These are phyloP conservation scores for Ischnura elegans DNA, from an alignment of 2,888 invertebrate genomes.

Conservation along the genomic window DNA sequence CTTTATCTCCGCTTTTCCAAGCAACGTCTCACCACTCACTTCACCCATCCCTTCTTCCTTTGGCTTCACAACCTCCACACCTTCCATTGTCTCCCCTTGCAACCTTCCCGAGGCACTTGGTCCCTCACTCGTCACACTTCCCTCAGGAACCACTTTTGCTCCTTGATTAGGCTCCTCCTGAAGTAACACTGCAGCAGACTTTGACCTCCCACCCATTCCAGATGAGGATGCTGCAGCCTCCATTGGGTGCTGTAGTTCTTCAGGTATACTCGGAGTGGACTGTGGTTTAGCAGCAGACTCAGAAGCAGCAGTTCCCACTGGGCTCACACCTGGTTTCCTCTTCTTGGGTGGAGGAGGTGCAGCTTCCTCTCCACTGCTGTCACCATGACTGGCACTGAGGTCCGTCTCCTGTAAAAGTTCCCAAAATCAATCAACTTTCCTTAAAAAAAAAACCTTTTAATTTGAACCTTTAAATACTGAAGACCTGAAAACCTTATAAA, in stretches of 20 bases:
- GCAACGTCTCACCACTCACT: constrained; percentile 43
- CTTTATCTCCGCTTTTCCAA: constrained; percentile 19
- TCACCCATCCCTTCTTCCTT: background rate
- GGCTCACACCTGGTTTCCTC: constrained; percentile 38
- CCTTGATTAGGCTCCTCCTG: constrained; percentile 50
- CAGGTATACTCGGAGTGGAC: constrained; percentile 34
- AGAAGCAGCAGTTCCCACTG: constrained; percentile 25
- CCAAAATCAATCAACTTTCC: background rate
- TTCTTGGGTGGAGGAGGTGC: constrained; percentile 39
- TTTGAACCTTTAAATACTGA: too few species aligned
- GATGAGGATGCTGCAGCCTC: constrained; percentile 36
- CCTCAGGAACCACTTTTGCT: constrained; percentile 58
- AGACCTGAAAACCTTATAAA: too few species aligned
- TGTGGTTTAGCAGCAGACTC: constrained; percentile 61
- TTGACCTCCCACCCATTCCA: constrained; percentile 20
- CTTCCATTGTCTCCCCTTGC: background rate
- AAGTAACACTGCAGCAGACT: background rate
- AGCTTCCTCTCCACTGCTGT: constrained; percentile 56
- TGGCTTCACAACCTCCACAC: constrained; percentile 23
- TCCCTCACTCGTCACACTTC: constrained; percentile 20
- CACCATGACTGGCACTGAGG: constrained; percentile 38
- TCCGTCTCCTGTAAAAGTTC: constrained; percentile 40
- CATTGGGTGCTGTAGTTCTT: constrained; percentile 38
- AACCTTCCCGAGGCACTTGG: constrained; percentile 66
- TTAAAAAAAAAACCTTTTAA: too few species aligned